Conservation (phyloP, 2,113 vertebrate genomes). For the Grallaria varia region DNA sequence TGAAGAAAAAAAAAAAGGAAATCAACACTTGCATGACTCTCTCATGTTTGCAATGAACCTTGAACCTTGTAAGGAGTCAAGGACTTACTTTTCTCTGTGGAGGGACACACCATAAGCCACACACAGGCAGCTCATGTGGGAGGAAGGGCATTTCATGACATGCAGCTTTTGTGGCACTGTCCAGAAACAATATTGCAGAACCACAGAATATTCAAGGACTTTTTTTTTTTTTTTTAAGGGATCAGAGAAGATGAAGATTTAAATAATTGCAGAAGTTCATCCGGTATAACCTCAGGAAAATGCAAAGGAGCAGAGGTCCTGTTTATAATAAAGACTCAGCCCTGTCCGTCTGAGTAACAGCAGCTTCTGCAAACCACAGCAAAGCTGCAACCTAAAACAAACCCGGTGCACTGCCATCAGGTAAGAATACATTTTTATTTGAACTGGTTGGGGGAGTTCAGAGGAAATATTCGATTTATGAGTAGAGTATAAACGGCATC, state of each 20-base stretch:
- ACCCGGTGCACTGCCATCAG: neutral
- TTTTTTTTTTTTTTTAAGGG: neutral
- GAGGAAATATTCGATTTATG: neutral
- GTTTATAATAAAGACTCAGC: neutral
- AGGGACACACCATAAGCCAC: neutral
- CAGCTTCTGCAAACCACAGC: neutral
- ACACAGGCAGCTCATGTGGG: accelerated
- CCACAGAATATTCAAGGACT: neutral
- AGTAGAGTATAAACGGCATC: neutral
- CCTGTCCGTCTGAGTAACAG: neutral
- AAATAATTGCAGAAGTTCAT: neutral
- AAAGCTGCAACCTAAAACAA: neutral
- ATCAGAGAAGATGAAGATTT: neutral
- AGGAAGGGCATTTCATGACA: neutral
- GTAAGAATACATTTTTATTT: neutral
- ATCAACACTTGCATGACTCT: neutral
- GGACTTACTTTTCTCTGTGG: neutral
- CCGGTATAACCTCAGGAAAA: neutral
- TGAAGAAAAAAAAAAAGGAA: neutral
- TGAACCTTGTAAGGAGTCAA: neutral
- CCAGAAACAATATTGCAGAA: neutral
- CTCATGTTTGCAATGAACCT: neutral
- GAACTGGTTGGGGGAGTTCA: neutral
- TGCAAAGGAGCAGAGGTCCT: neutral
- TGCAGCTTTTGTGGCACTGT: neutral